Conservation (phyloP, 2,888 invertebrate genomes). For the Macrophya annulata region DNA sequence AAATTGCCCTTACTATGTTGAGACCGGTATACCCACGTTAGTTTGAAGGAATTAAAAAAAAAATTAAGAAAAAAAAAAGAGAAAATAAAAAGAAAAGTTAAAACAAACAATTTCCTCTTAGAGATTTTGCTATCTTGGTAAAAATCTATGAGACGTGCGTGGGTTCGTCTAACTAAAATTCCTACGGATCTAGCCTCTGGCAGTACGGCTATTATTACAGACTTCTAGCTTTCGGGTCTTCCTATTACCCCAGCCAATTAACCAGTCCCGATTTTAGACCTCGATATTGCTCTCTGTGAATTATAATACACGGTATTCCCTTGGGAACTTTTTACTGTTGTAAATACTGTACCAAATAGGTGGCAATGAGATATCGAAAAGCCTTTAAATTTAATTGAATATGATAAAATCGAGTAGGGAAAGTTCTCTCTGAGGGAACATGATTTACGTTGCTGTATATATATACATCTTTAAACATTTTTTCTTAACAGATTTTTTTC, state of each 20-base stretch:
- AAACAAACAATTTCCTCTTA: not conserved
- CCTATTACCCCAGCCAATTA: constrained; percentile 47
- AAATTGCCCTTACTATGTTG: not conserved
- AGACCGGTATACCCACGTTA: not conserved
- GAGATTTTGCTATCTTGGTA: constrained; percentile 25
- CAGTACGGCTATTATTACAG: constrained; percentile 45
- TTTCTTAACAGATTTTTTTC: not conserved
- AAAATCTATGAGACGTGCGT: not conserved
- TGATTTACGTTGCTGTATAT: not conserved
- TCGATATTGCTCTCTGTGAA: constrained; percentile 33
- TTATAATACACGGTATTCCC: constrained; percentile 22
- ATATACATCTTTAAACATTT: not conserved
- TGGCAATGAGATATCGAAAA: constrained; percentile 2
- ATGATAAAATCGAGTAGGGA: constrained; percentile 9
- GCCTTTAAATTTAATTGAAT: constrained; percentile 2
- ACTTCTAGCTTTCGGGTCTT: constrained; percentile 22
- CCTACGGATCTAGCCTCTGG: constrained; percentile 36
- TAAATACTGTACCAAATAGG: not conserved
- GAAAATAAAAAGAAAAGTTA: not conserved
- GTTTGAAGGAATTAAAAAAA: not conserved
- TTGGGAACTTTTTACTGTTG: constrained; percentile 14
- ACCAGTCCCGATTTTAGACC: constrained; percentile 33
- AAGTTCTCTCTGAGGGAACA: not conserved
- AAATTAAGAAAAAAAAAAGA: not conserved
- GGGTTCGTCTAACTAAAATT: constrained; percentile 45